Base-by-base conservation (phyloP, 2,888 invertebrate genomes). In the Stenotaenia linearis region DNA sequence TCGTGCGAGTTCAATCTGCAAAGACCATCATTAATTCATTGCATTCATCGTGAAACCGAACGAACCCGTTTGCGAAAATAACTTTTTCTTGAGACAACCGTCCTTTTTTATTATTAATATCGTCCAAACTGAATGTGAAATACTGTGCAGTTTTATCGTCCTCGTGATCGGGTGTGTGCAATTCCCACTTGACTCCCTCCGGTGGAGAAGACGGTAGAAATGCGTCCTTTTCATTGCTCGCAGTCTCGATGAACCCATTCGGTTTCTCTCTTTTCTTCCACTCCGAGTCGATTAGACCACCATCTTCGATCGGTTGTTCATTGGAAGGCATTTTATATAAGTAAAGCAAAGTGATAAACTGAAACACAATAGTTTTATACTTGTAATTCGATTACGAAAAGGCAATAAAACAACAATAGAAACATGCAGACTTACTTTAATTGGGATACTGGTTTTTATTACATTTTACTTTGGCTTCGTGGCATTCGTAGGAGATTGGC, bases 201-300 rank as follows among this genome's bases (percentile, higher is more conserved):
- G 69, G 69, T 25, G 69, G 50, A n/a, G 50, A 50, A n/a, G 15
- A 61, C 10, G 69, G 69, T 28, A 69, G n/a, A 69, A 69, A 69
- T 28, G 28, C 25, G 25, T 69, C 69, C 25, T 25, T 69, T 1
- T 69, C 69, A 12, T 25, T 69, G 10, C 23, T 69, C 9, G 69
- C 0, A 4, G 15, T 6, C 1, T 69, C 28, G 28, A 69, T 25
- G 9, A 69, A 28, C 23, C 28, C 28, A 12, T 69, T 69, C n/a
- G 69, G 69, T 28, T 69, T 69, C 12, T 69, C 69, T n/a, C 10
- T 69, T n/a, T 69, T 69, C 28, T 69, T 69, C 69, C 69, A 69
- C 15, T 28, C 28, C 69, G 69, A 69, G 25, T 69, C 69, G n/a
- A 18, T 45, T 15, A 18, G 12, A 45, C 45, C 15, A 9, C 45